Base-by-base conservation (phyloP, 2,113 vertebrate species). In the human (Homo sapiens) region DNA sequence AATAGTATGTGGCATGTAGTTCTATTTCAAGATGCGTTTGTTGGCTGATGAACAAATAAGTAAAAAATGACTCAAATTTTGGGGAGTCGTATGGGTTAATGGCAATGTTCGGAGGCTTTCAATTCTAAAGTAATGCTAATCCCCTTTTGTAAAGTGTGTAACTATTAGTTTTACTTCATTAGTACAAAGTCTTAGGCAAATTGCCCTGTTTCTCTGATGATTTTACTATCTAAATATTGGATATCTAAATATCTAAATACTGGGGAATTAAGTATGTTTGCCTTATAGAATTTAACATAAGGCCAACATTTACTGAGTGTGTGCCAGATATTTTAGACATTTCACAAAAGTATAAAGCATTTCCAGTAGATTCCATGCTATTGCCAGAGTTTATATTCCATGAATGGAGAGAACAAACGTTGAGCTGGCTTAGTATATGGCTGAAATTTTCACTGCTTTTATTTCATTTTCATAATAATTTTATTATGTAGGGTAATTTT, bases 381-480 rank as follows among this genome's bases (percentile, higher is more conserved):
- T 72, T 57, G 20, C 45, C 50, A 92, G 61, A 92, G 61, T 80
- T 84, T 94, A 38, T 78, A 57, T 43, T 75, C 52, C 43, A 12
- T n/a, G 20, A 86, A 2, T 57, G 80, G n/a, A 89, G 38, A 92
- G 23, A 72, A 25, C 25, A 94, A 32, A 84, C 52, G 40, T 94
- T 80, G 59, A 23, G 50, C 80, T 6, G 45, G 23, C 14, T 79
- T 86, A 50, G 9, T 76, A 81, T 93, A 40, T 87, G 57, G 30
- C 55, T 93, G 22, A 68, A 95, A 87, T 97, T 85, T 70, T 93
- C 16, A 70, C 68, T 38, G 88, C 8, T 83, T 76, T 92, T 59
- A 78, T 76, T 72, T 75, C 38, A 48, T 64, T 90, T 93, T 87
- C 23, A 38, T 89, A 89, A 40, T 89, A 72, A 90, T 87, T 93